Base-by-base conservation (phyloP, 2,113 vertebrate genomes). In the Gila orcuttii region DNA sequence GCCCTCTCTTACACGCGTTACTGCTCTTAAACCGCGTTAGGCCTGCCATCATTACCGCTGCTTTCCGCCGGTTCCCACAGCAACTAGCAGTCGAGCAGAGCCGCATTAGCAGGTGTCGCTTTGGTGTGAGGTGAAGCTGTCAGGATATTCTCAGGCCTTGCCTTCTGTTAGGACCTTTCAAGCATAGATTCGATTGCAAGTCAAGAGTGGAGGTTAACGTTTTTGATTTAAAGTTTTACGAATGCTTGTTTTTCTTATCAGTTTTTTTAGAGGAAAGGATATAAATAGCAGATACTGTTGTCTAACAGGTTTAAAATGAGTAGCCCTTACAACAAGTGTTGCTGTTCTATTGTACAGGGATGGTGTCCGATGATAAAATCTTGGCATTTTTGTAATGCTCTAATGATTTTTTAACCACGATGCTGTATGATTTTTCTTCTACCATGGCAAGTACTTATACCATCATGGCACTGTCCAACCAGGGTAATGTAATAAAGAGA, bases 21-120 rank as follows among this genome's bases (percentile, higher is more conserved):
- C 91, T 95, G 95, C 94, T 93, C 93, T 93, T 94, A 93, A 91
- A 90, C 92, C 91, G 92, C 90, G 93, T 95, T 94, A 93, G 93
- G 95, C 93, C 94, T 95, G 94, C 94, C 92, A 94, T 95, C 94
- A 95, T 95, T 94, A 95, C 92, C 93, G 93, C 93, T 94, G 93
- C 93, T 94, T 93, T 92, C 91, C 93, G 89, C 87, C 89, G 88
- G 91, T 92, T 93, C 92, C 93, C 92, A 91, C 92, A 92, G 94
- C 92, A 92, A 93, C 92, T 89, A 90, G 88, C 92, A 90, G 91
- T 92, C 91, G 52, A 85, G 82, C 66, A 7, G 62, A 79, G 84
- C 80, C 52, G 79, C 79, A 64, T 85, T 85, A 87, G 85, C 88
- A 86, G 85, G 88, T 89, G 84, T 87, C 55, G 59, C 62, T 59